phyloP scores from a whole-genome alignment of 2,113 vertebrate genomes.

The Sus scrofa region T2T-Sscrofa CM000816.6:103959001-103959500 shows the following conservation, averaged over 20 bases:
- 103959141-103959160: background rate
- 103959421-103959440: conserved; percentile 28
- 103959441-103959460: conserved; percentile 63
- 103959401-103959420: conserved; percentile 54
- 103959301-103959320: conserved; percentile 67
- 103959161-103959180: conserved; percentile 41
- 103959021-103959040: background rate
- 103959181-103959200: background rate
- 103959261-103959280: conserved; percentile 76
- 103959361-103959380: conserved; percentile 56
- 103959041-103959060: background rate
- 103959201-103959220: conserved; percentile 59
- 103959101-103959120: background rate
- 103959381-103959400: conserved; percentile 63
- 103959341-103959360: conserved; percentile 60
- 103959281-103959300: conserved; percentile 67
- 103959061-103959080: background rate
- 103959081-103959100: background rate
- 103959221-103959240: conserved; percentile 66
- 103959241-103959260: conserved; percentile 61
- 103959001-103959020: background rate
- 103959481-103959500: conserved; percentile 62
- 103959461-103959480: conserved; percentile 65
- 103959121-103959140: background rate
- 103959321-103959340: conserved; percentile 76